A percentile compares a stretch with the other conserved stretches of the same genome.
These are phyloP conservation scores for Brachionus koreanus DNA, from an alignment of 1,140 invertebrate genomes.

Conservation along the genomic window DNA sequence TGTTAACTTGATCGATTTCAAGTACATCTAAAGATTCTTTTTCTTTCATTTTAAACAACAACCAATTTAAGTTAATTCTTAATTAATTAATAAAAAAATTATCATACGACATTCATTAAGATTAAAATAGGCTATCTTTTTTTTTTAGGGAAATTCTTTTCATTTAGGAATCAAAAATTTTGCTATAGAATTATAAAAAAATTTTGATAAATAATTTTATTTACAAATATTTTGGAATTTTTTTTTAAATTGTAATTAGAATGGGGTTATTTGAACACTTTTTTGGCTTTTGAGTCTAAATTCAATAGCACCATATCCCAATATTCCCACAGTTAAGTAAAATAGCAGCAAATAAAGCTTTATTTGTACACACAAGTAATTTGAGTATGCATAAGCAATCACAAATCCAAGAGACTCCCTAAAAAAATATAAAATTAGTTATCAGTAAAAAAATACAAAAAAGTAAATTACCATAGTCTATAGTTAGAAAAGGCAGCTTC, in stretches of 20 bases:
- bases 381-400: constrained; percentile 73
- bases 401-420: constrained; percentile 88
- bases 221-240: not conserved
- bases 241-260: not conserved
- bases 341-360: constrained; percentile 80
- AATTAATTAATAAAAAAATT: not conserved
- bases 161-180: not conserved
- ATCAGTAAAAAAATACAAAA: constrained; percentile 64
- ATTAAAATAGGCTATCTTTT: not conserved
- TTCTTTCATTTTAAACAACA: not conserved
- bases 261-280: constrained; percentile 39
- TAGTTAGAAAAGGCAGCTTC: constrained; percentile 95
- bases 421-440: constrained; percentile 52
- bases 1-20: not conserved
- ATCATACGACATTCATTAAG: not conserved
- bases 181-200: not conserved
- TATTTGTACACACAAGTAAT: constrained; percentile 78
- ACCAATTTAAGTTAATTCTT: not conserved
- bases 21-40: not conserved
- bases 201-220: not conserved
- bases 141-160: not conserved
- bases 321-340: constrained; percentile 65
- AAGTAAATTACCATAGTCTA: constrained; percentile 78
- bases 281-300: constrained; percentile 31
- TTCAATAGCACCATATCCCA: constrained; percentile 38